Evolutionary conservation across 2,888 invertebrate genomes (phyloP), one percentile per base, ranked within the genome.

Genomic region (Andrena haemorrhoa): DNA sequence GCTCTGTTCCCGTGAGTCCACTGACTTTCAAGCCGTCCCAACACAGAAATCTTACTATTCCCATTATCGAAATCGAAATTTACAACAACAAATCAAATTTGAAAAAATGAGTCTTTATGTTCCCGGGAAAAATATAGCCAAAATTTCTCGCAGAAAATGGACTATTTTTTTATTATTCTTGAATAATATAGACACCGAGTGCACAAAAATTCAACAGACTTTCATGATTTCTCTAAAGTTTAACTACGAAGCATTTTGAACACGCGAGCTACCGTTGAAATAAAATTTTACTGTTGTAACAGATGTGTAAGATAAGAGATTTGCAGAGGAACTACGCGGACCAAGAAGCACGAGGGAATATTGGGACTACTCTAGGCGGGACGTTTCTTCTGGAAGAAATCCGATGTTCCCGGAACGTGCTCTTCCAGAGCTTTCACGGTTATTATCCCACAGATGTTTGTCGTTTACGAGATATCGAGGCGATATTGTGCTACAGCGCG

Each of bases 361-460:
- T 29, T 41, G 23, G 70, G 49, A 33, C 64, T 26, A 58, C 47
- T 20, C 16, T 68, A 72, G 60, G 35, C 53, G 69, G 56, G 58
- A 80, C 74, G 72, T 85, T 78, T 87, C 77, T 81, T 63, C 60
- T 74, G 49, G 63, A 53, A 80, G 82, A 76, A 74, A 84, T 79
- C 63, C 66, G 60, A 53, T 31, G 47, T 70, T 41, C 51, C 49
- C 20, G 63, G 73, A 71, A 80, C 76, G 71, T 68, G 82, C 80
- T 80, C 74, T 78, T 26, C 73, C 74, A 51, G 85, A 90, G 93
- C 93, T 93, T 92, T 93, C 86, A 93, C 89, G 89, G 91, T 93
- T 93, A 93, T 93, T 92, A 92, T 93, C 90, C 89, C 88, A 69
- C 84, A 88, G 89, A 91, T 91, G 90, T 91, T 92, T 90, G 88